These are phyloP conservation scores for Sitobion miscanthi DNA, from an alignment of 1,140 invertebrate species.

Conservation along the genomic window DNA sequence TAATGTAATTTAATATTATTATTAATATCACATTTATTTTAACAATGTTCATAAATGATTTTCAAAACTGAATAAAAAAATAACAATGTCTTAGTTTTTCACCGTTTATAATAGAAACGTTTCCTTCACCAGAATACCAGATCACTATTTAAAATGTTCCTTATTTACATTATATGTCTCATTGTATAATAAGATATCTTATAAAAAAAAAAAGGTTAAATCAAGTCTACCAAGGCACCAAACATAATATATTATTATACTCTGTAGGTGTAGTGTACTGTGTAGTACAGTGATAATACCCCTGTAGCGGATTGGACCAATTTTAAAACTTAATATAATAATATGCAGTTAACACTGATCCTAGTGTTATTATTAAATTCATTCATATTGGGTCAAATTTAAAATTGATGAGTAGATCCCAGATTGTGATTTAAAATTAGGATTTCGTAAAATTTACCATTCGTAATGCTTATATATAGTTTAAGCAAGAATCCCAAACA, in stretches of 20 bases:
- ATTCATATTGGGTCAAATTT: neutral
- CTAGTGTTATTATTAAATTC: neutral
- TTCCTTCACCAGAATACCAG: neutral
- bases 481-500: neutral
- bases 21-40: neutral
- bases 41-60: neutral
- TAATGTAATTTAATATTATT: too few relatives aligned
- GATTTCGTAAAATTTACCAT: neutral
- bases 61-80: neutral
- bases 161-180: too few relatives aligned
- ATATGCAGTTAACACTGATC: too few relatives aligned
- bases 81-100: too few relatives aligned
- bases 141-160: neutral
- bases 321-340: too few relatives aligned
- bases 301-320: neutral
- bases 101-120: neutral
- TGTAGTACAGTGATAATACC: too few relatives aligned
- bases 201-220: neutral
- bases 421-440: neutral
- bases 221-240: neutral
- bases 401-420: neutral
- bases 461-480: neutral
- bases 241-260: neutral
- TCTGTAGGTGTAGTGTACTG: too few relatives aligned
- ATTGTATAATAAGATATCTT: too few relatives aligned